Percentiles rank a stretch among this genome's conserved stretches.
phyloP scores from a whole-genome alignment of 2,797 vertebrate genomes.

The Peromyscus eremicus region DNA sequence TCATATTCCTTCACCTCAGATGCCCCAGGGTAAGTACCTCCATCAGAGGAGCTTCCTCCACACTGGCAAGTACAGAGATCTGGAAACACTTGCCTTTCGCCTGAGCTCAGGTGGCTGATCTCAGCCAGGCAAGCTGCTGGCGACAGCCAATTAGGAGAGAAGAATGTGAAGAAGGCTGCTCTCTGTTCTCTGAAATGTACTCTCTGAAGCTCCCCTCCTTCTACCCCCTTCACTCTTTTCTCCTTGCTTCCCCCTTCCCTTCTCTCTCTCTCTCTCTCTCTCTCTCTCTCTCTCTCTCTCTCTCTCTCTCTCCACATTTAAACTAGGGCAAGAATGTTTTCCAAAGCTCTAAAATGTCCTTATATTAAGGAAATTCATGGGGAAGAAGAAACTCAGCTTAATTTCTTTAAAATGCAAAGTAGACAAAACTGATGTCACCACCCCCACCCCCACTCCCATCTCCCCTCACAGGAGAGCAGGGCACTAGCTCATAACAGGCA shows the following conservation, averaged over 20 bases:
- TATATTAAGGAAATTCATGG: conserved; percentile 78
- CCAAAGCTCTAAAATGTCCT: conserved; percentile 74
- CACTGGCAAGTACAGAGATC: background rate
- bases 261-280: too few relatives aligned
- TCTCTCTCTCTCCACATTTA: conserved; percentile 40
- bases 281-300: too few relatives aligned
- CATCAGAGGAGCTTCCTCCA: background rate
- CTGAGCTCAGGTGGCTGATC: background rate
- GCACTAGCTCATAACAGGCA: conserved; percentile 1
- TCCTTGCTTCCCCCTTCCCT: too few relatives aligned
- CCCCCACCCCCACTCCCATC: too few relatives aligned
- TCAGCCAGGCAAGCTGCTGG: background rate
- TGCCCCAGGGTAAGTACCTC: background rate
- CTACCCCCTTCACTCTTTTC: background rate
- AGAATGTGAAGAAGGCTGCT: background rate
- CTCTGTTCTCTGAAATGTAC: background rate
- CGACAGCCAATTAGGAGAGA: background rate
- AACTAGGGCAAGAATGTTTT: conserved; percentile 76
- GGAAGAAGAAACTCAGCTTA: conserved; percentile 66
- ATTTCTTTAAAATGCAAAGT: conserved; percentile 74
- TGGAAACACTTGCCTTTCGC: background rate
- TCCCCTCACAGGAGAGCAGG: background rate
- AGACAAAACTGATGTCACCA: background rate
- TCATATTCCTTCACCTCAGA: background rate
- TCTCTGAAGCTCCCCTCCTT: background rate